Base-by-base conservation (phyloP, 2,113 vertebrate species). In the Chloebia gouldiae region DNA sequence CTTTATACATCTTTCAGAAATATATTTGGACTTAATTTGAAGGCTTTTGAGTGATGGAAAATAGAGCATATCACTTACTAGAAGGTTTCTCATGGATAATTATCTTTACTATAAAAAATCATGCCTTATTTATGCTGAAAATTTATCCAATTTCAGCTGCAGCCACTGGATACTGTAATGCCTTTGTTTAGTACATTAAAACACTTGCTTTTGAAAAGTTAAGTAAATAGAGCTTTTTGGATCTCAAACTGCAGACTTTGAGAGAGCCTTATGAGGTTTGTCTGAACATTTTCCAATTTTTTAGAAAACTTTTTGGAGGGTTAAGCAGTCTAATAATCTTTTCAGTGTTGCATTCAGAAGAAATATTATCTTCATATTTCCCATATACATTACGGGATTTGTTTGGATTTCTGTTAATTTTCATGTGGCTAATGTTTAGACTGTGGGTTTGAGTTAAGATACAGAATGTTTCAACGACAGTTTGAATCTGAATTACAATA, bases 181-280 rank as follows among this genome's bases (percentile, higher is more conserved):
- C 27, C 68, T 89, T 94, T 94, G 49, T 95, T 89, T 85, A 89
- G 23, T 31, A 87, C 57, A 88, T 94, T 85, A 90, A 95, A 73
- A 33, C 7, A 13, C 23, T 89, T 89, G 51, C 35, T 70, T 97
- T 97, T 90, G 85, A 90, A 91, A 94, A 94, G 17, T 70, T 81
- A 68, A 86, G 40, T 54, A 79, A 86, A 76, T 13, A 51, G 37
- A 83, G 47, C 30, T 78, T 83, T 95, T 85, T 57, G 78, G 90
- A 64, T 95, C 24, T 92, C 54, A 73, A 53, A 79, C 15, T 63
- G 21, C 53, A 76, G 71, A 53, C 81, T 50, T 53, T 9, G 2
- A 88, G 66, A 77, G 21, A 49, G 47, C 47, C 71, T 81, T 73
- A 11, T 4, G 44, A 92, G 45, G 50, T 31, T 91, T 85, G 37